Percentiles rank a stretch among this genome's conserved stretches.
These are phyloP conservation scores for Zosterops lateralis DNA, from an alignment of 2,113 vertebrate genomes.

Conservation along the genomic window DNA sequence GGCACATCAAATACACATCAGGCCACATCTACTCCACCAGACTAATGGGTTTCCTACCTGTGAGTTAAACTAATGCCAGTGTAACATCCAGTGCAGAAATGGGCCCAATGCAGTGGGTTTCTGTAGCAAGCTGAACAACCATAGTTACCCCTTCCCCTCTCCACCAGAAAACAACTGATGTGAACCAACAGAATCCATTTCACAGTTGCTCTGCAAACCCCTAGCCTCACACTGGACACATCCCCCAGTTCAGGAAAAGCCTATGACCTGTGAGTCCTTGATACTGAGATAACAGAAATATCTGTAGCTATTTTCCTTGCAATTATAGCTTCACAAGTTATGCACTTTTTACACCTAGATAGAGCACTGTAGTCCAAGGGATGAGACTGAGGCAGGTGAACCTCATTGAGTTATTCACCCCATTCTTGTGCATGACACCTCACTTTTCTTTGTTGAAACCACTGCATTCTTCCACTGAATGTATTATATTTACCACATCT, in stretches of 20 bases:
- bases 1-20: background rate
- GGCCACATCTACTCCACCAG: background rate
- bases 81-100: background rate
- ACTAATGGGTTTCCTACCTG: background rate
- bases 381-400: background rate
- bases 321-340: background rate
- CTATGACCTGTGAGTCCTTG: background rate
- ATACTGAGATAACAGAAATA: background rate
- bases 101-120: background rate
- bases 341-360: background rate
- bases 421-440: background rate
- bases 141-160: rapidly evolving
- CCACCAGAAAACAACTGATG: rapidly evolving
- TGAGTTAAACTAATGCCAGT: background rate
- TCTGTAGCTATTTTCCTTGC: background rate
- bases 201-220: background rate
- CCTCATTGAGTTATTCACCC: rapidly evolving
- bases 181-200: background rate
- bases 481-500: background rate
- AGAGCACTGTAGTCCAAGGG: background rate
- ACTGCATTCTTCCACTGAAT: background rate
- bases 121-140: background rate
- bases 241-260: background rate
- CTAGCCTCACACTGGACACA: background rate
- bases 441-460: background rate